phyloP scores from a whole-genome alignment of 1,140 invertebrate genomes.

The Gonioctena quinquepunctata region DNA sequence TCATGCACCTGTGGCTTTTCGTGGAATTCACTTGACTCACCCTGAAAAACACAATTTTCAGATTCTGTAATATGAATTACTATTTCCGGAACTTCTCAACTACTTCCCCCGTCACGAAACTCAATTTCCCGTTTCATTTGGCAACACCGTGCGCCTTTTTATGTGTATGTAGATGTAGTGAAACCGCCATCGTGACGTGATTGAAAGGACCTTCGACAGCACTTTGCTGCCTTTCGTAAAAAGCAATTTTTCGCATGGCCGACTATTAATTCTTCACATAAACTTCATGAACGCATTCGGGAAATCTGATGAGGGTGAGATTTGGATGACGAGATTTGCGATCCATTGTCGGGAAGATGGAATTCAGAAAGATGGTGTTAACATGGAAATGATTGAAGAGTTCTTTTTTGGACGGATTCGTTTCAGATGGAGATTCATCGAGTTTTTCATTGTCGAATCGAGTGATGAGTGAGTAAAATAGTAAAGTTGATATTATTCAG shows the following conservation, averaged over 20 bases:
- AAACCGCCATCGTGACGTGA: constrained; percentile 5
- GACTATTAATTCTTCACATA: constrained; percentile 20
- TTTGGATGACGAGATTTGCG: constrained; percentile 1
- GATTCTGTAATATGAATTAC: neutral
- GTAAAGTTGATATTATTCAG: no score
- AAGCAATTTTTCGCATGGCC: constrained; percentile 23
- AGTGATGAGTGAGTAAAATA: no score
- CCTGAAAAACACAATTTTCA: no score
- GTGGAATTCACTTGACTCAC: no score
- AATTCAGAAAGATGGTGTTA: neutral
- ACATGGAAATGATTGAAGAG: neutral
- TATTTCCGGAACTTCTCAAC: neutral
- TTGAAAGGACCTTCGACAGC: constrained; percentile 21
- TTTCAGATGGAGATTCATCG: neutral
- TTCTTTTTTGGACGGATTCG: neutral
- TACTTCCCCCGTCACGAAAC: no score
- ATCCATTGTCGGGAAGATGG: neutral
- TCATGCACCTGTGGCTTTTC: no score
- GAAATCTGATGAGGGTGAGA: constrained; percentile 14
- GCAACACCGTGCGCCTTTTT: neutral
- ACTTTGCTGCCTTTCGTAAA: constrained; percentile 8
- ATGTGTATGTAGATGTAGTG: constrained; percentile 11
- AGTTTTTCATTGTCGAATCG: no score
- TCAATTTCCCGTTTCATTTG: no score
- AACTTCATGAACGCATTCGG: constrained; percentile 5